Percentiles rank a stretch among this genome's conserved stretches.
phyloP scores from a whole-genome alignment of 2,113 vertebrate species.

The Buteo buteo region DNA sequence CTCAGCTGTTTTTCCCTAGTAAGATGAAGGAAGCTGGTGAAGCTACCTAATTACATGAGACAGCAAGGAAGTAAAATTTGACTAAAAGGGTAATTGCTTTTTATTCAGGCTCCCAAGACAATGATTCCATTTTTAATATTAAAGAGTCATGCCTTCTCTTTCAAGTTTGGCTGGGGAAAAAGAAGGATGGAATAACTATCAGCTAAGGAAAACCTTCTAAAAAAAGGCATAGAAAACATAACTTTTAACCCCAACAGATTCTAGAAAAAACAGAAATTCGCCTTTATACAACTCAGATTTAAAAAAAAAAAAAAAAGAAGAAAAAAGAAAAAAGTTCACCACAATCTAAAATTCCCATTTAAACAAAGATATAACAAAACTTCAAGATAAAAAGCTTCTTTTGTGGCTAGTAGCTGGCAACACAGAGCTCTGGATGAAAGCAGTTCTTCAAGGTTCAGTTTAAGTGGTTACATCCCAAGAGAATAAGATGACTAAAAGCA shows the following conservation, averaged over 20 bases:
- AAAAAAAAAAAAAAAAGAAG: not conserved
- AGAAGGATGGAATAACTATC: not conserved
- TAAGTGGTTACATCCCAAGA: not conserved
- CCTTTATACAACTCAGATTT: not conserved
- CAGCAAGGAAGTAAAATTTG: slow-evolving; percentile 7
- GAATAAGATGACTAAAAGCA: not conserved
- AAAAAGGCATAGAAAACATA: not conserved
- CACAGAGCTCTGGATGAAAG: not conserved
- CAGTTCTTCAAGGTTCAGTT: not conserved
- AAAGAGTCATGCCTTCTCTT: not conserved
- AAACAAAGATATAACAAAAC: not conserved
- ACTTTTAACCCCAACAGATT: not conserved
- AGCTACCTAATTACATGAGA: not conserved
- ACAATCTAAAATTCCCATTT: not conserved
- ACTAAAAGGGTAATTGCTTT: slow-evolving; percentile 19
- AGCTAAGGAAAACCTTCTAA: not conserved
- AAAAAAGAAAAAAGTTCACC: not conserved
- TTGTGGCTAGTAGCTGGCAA: not conserved
- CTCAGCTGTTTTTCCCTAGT: not conserved
- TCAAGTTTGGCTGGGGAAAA: not conserved
- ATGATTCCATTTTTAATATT: not conserved
- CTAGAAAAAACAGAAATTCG: not conserved
- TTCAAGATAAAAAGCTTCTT: not conserved
- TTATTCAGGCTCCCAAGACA: not conserved
- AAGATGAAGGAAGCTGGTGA: not conserved